These are phyloP conservation scores for Gymnorhina tibicen DNA, from an alignment of 2,113 vertebrate species.

Conservation along the genomic window DNA sequence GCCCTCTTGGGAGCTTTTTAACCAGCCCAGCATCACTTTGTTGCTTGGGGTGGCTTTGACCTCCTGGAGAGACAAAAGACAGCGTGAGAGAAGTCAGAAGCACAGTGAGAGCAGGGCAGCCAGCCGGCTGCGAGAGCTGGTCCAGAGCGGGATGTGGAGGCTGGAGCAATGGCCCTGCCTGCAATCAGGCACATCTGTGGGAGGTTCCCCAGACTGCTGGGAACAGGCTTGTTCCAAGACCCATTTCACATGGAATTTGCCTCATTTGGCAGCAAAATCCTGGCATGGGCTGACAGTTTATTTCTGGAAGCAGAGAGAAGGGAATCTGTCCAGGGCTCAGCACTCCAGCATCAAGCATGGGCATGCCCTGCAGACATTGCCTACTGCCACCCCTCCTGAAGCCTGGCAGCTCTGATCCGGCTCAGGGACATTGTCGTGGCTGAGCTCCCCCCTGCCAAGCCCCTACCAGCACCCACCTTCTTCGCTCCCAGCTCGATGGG, in stretches of 20 bases:
- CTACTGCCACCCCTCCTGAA: background rate
- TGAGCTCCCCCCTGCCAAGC: background rate
- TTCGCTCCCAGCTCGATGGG: constrained; percentile 72
- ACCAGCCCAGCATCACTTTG: constrained; percentile 85
- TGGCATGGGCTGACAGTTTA: background rate
- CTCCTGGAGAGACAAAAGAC: constrained; percentile 66
- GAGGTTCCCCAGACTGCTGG: background rate
- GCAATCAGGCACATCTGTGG: background rate
- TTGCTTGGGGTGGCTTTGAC: constrained; percentile 73
- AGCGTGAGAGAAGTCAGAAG: background rate
- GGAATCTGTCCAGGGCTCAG: background rate
- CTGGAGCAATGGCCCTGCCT: background rate
- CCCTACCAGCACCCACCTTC: constrained; percentile 69
- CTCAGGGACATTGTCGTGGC: accelerated
- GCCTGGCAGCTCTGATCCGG: background rate
- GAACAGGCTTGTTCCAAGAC: background rate
- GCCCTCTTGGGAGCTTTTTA: constrained; percentile 67
- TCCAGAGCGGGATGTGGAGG: background rate
- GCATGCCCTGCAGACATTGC: background rate
- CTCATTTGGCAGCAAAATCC: background rate
- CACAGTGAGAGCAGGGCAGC: background rate
- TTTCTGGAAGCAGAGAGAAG: background rate
- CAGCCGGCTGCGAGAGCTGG: background rate
- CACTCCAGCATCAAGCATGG: background rate
- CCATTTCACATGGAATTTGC: background rate